Conservation (phyloP, 2,113 vertebrate genomes). For the Seriola dumerili region DNA sequence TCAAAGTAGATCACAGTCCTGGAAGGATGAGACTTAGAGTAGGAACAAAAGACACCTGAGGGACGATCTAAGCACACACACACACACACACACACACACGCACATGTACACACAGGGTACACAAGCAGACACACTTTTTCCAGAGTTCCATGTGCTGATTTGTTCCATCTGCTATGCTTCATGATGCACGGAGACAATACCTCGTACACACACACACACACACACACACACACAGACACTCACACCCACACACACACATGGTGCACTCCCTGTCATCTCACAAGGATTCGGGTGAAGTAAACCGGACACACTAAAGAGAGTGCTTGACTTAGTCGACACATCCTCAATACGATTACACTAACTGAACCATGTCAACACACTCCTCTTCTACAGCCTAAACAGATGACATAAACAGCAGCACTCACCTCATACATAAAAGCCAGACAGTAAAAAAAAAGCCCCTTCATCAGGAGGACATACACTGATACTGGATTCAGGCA, state of each 20-base stretch:
- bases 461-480: slow-evolving; percentile 22
- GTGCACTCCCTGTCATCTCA: slow-evolving; percentile 47
- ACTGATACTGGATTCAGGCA: slow-evolving; percentile 1
- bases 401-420: slow-evolving; percentile 64
- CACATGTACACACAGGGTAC: neutral
- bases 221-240: neutral
- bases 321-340: slow-evolving; percentile 51
- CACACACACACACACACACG: slow-evolving; percentile 7
- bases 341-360: slow-evolving; percentile 56
- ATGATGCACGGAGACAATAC: slow-evolving; percentile 46
- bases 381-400: slow-evolving; percentile 63
- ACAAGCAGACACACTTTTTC: slow-evolving; percentile 28
- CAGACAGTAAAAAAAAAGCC: slow-evolving; percentile 33
- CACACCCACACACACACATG: neutral
- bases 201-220: slow-evolving; percentile 16
- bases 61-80: slow-evolving; percentile 37
- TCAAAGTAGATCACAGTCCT: slow-evolving; percentile 59
- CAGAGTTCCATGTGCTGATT: slow-evolving; percentile 52
- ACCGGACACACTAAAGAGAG: slow-evolving; percentile 62
- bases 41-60: slow-evolving; percentile 72
- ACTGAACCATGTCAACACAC: slow-evolving; percentile 61
- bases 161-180: slow-evolving; percentile 61
- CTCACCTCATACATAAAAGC: slow-evolving; percentile 48
- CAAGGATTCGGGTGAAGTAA: slow-evolving; percentile 42
- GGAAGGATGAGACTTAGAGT: slow-evolving; percentile 35